Evolutionary conservation across 2,113 vertebrate genomes (phyloP).

Genomic region (Cricetomys ansorgei): DNA sequence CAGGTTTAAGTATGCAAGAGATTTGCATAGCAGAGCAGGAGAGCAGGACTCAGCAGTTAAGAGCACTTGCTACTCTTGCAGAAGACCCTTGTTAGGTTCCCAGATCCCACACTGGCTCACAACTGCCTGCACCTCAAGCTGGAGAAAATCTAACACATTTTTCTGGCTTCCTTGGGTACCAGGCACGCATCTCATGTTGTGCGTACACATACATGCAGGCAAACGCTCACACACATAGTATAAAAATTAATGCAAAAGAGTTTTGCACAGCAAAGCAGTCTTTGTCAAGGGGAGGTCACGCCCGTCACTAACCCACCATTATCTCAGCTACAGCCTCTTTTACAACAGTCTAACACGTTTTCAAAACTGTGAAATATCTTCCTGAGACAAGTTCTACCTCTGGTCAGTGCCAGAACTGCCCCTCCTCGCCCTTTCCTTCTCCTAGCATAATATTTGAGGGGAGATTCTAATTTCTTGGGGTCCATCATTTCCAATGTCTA

Average conservation of each 20-base stretch:
- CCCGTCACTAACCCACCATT: not conserved
- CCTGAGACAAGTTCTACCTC: not conserved
- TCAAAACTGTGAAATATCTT: not conserved
- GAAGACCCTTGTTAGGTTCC: not conserved
- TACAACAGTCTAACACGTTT: no score
- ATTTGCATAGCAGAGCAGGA: not conserved
- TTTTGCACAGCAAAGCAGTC: not conserved
- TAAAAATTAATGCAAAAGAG: not conserved
- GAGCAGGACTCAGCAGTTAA: not conserved
- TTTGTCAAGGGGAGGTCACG: not conserved
- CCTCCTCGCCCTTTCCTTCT: not conserved
- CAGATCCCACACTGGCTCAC: not conserved
- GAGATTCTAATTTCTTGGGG: not conserved
- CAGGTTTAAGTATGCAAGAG: not conserved
- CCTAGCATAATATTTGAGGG: not conserved
- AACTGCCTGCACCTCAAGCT: not conserved
- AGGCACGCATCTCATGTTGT: not conserved
- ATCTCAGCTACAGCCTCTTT: not conserved
- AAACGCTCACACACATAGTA: not conserved
- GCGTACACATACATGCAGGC: not conserved
- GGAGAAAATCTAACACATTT: not conserved
- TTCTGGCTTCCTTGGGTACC: not conserved
- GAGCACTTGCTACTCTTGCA: not conserved
- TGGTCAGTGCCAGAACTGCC: no score
- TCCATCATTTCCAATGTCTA: not conserved